Evolutionary conservation across 2,888 invertebrate genomes (phyloP).

Genomic region (Thereva unica): DNA sequence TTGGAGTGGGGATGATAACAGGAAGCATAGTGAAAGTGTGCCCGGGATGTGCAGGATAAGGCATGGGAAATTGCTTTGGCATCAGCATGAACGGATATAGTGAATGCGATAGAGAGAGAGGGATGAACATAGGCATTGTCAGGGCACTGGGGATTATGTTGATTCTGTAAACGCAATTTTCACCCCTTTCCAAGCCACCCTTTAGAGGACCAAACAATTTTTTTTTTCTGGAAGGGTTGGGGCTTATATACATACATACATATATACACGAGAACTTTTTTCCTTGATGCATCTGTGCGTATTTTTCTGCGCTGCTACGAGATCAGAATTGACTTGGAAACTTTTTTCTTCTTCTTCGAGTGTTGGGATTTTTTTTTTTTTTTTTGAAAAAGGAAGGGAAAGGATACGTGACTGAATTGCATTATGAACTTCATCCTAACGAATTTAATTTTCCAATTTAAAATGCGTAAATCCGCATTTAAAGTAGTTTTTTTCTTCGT

Average conservation of each 20-base stretch:
- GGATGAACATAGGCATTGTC: slow-evolving; percentile 7
- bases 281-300: slow-evolving; percentile 30
- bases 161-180: slow-evolving; percentile 37
- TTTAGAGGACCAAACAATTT: too few species aligned
- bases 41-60: slow-evolving; percentile 33
- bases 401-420: slow-evolving; percentile 31
- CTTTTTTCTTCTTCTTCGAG: slow-evolving; percentile 14
- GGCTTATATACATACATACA: background rate
- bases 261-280: slow-evolving; percentile 12
- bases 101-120: slow-evolving; percentile 25
- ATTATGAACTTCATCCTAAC: slow-evolving; percentile 22
- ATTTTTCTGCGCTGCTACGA: slow-evolving; percentile 18
- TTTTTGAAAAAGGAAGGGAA: background rate
- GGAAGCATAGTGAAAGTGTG: slow-evolving; percentile 33
- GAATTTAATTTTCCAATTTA: slow-evolving; percentile 25
- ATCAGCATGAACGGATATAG: background rate
- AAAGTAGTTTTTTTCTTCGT: background rate
- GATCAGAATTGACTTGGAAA: background rate
- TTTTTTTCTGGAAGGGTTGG: slow-evolving; percentile 1
- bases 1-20: slow-evolving; percentile 23
- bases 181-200: slow-evolving; percentile 26
- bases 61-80: slow-evolving; percentile 17
- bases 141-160: slow-evolving; percentile 33
- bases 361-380: slow-evolving; percentile 8
- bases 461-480: slow-evolving; percentile 9